A percentile compares a stretch with the other conserved stretches of the same genome.
Evolutionary conservation across 2,888 invertebrate species (phyloP).

Genomic region (Caenorhabditis uteleia): DNA sequence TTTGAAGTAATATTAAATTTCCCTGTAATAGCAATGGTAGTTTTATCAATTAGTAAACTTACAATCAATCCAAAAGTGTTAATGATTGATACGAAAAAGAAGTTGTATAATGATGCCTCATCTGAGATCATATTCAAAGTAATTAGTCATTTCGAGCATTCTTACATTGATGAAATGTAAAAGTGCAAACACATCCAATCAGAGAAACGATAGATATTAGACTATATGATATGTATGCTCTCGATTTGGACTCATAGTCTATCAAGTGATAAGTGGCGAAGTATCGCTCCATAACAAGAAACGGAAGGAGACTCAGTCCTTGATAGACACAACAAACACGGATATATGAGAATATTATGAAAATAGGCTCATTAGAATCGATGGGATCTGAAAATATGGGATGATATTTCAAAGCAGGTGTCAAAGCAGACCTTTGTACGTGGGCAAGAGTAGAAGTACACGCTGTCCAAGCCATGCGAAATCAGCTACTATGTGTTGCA

Average conservation of each 20-base stretch:
- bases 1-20: constrained; percentile 5
- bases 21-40: constrained; percentile 10
- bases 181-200: constrained; percentile 6
- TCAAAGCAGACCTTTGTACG: too few relatives aligned
- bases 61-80: constrained; percentile 14
- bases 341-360: constrained; percentile 10
- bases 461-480: constrained; percentile 20
- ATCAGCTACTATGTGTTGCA: constrained; percentile 21
- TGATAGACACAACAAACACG: constrained; percentile 12
- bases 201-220: constrained; percentile 3
- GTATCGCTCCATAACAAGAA: constrained; percentile 13
- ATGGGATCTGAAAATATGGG: constrained; percentile 10
- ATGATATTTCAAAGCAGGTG: too few relatives aligned
- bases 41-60: too few relatives aligned
- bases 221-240: constrained; percentile 1
- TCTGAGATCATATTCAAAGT: neutral
- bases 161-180: constrained; percentile 17
- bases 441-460: constrained; percentile 2
- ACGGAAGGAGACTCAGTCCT: constrained; percentile 17
- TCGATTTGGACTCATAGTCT: constrained; percentile 8
- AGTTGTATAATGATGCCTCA: constrained; percentile 4
- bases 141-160: too few relatives aligned
- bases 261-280: constrained; percentile 9
- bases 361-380: neutral
- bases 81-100: constrained; percentile 3